Evolutionary conservation across 2,888 invertebrate genomes (phyloP), one percentile per base, ranked within the genome.

Genomic region (Nomada ferruginata): DNA sequence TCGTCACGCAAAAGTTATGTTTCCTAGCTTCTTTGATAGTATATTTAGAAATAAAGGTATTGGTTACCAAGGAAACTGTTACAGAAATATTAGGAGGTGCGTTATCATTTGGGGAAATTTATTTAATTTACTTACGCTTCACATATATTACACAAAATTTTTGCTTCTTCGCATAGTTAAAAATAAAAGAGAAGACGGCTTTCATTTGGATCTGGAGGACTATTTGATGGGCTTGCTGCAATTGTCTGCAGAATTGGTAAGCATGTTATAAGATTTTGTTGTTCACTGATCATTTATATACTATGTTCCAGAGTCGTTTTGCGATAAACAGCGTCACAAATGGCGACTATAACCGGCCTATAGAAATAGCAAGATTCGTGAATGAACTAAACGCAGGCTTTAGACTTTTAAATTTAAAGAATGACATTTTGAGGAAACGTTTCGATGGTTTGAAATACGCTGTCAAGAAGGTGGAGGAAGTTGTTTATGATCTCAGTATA

Each of bases 391-490:
- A 98, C 92, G 97, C 97, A 4, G 98, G 98, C 0, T 99, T 98
- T 92, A 96, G 98, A 91, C 94, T 98, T 76, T 93, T 99, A 18
- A 98, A 98, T 92, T 94, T 98, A 68, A 98, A 98, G 94, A 99
- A 98, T 93, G 98, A 98, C 92, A 95, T 96, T 9, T 94, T 98
- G 3, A 95, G 98, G 70, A 98, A 98, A 92, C 95, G 97, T 18
- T 98, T 97, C 90, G 98, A 98, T 94, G 96, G 96, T 0, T 94
- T 98, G 2, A 97, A 98, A 86, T 98, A 98, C 91, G 98, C 98
- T 91, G 96, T 98, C 29, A 98, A 98, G 94, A 98, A 98, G 93
- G 97, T 98, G 20, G 98, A 98, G 92, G 98, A 98, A 93, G 97
- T 98, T 0, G 97, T 97, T 0, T 98, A 98, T 90, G 98, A 98